These are phyloP conservation scores for Amiota minor DNA, from an alignment of 2,888 invertebrate genomes.

Conservation along the genomic window DNA sequence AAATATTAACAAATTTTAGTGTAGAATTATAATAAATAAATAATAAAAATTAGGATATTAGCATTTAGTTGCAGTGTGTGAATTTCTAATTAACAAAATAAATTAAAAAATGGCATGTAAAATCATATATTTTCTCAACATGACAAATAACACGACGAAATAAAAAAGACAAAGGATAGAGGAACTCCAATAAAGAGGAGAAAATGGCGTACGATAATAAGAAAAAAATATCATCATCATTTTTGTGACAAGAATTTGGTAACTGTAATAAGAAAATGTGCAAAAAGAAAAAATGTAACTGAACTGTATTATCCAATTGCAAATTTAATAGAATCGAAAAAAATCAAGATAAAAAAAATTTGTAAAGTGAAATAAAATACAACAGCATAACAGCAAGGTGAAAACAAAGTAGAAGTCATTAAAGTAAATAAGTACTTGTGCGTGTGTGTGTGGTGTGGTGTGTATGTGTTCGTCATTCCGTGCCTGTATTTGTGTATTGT, in stretches of 20 bases:
- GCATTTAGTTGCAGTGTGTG: too few species aligned
- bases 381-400: conserved; percentile 10
- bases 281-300: conserved; percentile 17
- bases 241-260: conserved; percentile 31
- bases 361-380: not conserved
- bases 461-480: conserved; percentile 36
- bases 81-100: too few species aligned
- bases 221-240: conserved; percentile 42
- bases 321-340: not conserved
- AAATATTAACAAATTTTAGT: too few species aligned
- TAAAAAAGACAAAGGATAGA: conserved; percentile 61
- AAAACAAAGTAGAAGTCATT: conserved; percentile 14
- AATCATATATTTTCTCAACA: too few species aligned
- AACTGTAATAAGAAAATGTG: conserved; percentile 20
- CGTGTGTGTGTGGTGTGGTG: conserved; percentile 46
- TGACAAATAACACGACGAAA: too few species aligned
- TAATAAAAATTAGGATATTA: too few species aligned
- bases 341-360: not conserved
- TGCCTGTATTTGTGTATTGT: conserved; percentile 45
- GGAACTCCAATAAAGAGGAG: conserved; percentile 53
- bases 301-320: not conserved
- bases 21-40: too few species aligned
- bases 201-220: conserved; percentile 47
- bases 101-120: too few species aligned
- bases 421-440: conserved; percentile 30